These are phyloP conservation scores for Hemistola chrysoprasaria DNA, from an alignment of 2,888 invertebrate species.

Conservation along the genomic window DNA sequence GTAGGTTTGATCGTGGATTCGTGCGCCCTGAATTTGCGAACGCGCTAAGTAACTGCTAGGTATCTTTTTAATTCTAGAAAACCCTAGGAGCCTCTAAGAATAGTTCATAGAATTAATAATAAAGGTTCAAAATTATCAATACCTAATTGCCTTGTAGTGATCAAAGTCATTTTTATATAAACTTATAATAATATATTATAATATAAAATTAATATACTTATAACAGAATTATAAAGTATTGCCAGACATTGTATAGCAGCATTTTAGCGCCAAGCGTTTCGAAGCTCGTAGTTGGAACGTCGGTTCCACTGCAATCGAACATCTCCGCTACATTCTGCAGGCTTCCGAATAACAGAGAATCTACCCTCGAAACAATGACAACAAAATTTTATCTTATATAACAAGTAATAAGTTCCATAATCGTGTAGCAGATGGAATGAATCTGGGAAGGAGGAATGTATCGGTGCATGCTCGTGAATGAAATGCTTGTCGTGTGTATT, in stretches of 20 bases:
- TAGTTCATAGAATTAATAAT: no score
- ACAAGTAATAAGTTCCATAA: rapidly evolving
- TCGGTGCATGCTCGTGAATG: conserved; percentile 33
- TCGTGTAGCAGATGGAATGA: conserved; percentile 18
- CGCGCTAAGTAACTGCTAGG: no score
- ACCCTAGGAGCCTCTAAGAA: no score
- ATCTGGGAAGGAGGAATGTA: conserved; percentile 35
- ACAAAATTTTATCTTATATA: conserved; percentile 3
- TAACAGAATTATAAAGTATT: neutral
- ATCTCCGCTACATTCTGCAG: conserved; percentile 52
- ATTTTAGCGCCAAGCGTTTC: conserved; percentile 35
- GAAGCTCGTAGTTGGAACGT: conserved; percentile 43
- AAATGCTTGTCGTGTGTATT: conserved; percentile 19
- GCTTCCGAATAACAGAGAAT: conserved; percentile 42
- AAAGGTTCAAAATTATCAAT: no score
- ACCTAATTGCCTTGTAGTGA: no score
- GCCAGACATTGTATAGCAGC: conserved; percentile 23
- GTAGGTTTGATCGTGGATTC: no score
- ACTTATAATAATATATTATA: no score
- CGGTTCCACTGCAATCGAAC: conserved; percentile 51
- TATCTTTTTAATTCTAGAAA: no score
- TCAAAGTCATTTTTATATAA: no score
- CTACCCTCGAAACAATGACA: conserved; percentile 19
- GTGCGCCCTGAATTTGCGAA: no score
- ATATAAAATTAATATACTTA: no score